phyloP scores from a whole-genome alignment of 1,140 invertebrate species.

The Ips nitidus region DNA sequence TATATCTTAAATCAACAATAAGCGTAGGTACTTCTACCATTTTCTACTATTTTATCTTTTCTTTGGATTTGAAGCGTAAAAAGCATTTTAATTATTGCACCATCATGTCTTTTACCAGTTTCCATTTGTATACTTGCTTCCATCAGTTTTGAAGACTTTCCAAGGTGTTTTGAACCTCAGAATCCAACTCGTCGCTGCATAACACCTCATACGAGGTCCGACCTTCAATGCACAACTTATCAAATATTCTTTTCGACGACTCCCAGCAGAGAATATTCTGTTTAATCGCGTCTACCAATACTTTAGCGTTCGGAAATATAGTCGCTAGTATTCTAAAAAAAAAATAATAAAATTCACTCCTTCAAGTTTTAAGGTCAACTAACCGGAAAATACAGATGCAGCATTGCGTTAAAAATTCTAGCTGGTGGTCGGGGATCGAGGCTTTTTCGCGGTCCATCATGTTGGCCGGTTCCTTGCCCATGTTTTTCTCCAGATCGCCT shows the following conservation, averaged over 20 bases:
- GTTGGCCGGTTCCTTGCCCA: slow-evolving; percentile 70
- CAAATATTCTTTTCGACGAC: slow-evolving; percentile 41
- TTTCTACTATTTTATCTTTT: neutral
- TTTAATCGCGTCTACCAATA: slow-evolving; percentile 39
- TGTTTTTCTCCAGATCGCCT: slow-evolving; percentile 82
- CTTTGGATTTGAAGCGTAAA: slow-evolving; percentile 8
- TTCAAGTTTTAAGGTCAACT: slow-evolving; percentile 30
- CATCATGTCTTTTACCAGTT: slow-evolving; percentile 21
- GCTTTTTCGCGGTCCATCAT: slow-evolving; percentile 85
- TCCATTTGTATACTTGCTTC: neutral
- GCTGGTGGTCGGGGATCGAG: slow-evolving; percentile 80
- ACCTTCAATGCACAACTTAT: slow-evolving; percentile 32
- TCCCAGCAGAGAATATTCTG: slow-evolving; percentile 44
- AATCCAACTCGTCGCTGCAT: slow-evolving; percentile 37
- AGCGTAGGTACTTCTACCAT: neutral
- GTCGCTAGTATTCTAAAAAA: slow-evolving; percentile 50
- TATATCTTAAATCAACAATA: slow-evolving; percentile 8
- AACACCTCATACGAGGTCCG: slow-evolving; percentile 40
- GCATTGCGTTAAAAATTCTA: slow-evolving; percentile 69
- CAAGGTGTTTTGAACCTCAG: slow-evolving; percentile 35
- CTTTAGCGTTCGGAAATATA: slow-evolving; percentile 46
- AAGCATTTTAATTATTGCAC: slow-evolving; percentile 23
- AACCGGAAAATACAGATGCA: slow-evolving; percentile 54
- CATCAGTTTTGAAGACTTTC: slow-evolving; percentile 4
- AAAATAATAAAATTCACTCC: neutral